Evolutionary conservation across 2,797 vertebrate genomes (phyloP), one percentile per base, ranked within the genome.

Genomic region (Menidia menidia): DNA sequence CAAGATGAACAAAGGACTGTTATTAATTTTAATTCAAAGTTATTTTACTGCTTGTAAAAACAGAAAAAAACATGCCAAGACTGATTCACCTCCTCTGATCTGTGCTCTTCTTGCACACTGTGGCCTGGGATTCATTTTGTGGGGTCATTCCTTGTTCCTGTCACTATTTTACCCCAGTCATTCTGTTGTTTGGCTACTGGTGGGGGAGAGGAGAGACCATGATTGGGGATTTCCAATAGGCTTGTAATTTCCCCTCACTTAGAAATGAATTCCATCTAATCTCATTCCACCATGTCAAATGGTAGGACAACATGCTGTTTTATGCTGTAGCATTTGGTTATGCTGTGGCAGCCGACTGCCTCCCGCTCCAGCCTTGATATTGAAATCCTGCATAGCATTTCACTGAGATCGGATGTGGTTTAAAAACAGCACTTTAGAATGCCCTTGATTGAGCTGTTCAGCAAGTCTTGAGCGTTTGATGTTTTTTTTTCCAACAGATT

Each of bases 261-360:
- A 94, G 93, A 94, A 94, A 94, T 92, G 90, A 94, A 92, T 94
- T 94, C 88, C 91, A 91, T 94, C 91, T 95, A 94, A 95, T 95
- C 92, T 94, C 91, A 93, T 93, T 93, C 87, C 91, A 90, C 89
- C 92, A 90, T 95, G 94, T 95, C 94, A 94, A 93, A 94, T 92
- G 88, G 88, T 83, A 79, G 77, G 64, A 80, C 83, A 88, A 93
- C 92, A 93, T 82, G 91, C 89, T 93, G 93, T 93, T 94, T 95
- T 93, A 91, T 92, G 88, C 91, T 83, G 91, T 92, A 93, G 93
- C 92, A 93, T 94, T 94, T 94, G 93, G 92, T 94, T 95, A 90
- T 89, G 90, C 86, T 72, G 93, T 87, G 92, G 89, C 92, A 94
- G 90, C 87, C 90, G 89, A 92, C 80, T 91, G 92, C 89, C 57